Percentiles rank a stretch among this genome's conserved stretches.
These are phyloP conservation scores for Myotis lucifugus DNA, from an alignment of 2,113 vertebrate genomes.

Conservation along the genomic window DNA sequence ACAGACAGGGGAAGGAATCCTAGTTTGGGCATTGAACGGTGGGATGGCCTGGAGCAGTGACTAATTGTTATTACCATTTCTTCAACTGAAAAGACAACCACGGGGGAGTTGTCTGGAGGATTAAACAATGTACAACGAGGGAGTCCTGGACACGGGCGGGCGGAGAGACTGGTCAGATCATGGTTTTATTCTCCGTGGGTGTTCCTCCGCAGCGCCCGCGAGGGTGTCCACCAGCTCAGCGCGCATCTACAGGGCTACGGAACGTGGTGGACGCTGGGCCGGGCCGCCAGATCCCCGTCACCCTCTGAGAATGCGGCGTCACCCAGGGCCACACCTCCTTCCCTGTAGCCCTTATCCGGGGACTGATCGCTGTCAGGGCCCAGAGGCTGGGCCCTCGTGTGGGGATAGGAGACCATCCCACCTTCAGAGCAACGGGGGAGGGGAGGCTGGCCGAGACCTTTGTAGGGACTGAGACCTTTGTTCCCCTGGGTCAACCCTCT, in stretches of 20 bases:
- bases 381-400: not conserved
- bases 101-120: not conserved
- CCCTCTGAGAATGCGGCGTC: not conserved
- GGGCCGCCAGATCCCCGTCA: not conserved
- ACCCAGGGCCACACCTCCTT: not conserved
- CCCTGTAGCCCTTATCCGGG: not conserved
- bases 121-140: not conserved
- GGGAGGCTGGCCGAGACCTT: not conserved
- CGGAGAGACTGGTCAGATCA: not conserved
- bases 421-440: not conserved
- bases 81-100: not conserved
- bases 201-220: not conserved
- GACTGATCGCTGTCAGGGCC: no score
- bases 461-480: not conserved
- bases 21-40: not conserved
- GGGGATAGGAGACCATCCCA: not conserved
- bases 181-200: not conserved
- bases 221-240: not conserved
- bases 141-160: not conserved
- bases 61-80: not conserved
- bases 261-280: fast-evolving
- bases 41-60: not conserved
- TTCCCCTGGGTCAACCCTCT: not conserved
- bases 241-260: not conserved
- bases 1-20: not conserved